These are phyloP conservation scores for Lomographa bimaculata DNA, from an alignment of 2,888 invertebrate genomes.

Conservation along the genomic window DNA sequence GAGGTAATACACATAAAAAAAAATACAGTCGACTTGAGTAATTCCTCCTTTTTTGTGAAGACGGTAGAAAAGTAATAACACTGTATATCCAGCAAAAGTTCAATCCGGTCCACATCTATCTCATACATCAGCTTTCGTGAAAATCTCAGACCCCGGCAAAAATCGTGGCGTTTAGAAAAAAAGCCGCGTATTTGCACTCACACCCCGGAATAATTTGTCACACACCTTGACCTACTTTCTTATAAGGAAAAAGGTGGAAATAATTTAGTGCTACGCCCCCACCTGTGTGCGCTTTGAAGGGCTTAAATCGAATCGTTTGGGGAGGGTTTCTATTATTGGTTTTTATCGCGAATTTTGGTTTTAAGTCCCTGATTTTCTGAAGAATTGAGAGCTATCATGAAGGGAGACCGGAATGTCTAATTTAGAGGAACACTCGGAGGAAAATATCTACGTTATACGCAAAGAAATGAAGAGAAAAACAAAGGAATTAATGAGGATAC, in stretches of 20 bases:
- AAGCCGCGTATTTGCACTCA: constrained; percentile 59
- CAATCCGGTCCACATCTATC: constrained; percentile 19
- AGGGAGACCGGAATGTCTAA: no score
- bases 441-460: no score
- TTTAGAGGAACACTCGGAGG: no score
- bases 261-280: constrained; percentile 45
- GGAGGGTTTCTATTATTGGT: constrained; percentile 43
- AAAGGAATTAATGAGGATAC: no score
- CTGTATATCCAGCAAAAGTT: no score
- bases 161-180: constrained; percentile 56
- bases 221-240: constrained; percentile 63
- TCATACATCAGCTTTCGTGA: constrained; percentile 7
- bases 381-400: constrained; percentile 30
- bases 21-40: no score
- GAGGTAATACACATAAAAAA: no score
- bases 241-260: constrained; percentile 39
- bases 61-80: no score
- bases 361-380: constrained; percentile 14
- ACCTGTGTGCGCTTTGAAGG: constrained; percentile 35
- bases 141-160: constrained; percentile 43
- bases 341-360: constrained; percentile 23
- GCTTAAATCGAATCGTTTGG: constrained; percentile 35
- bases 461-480: no score
- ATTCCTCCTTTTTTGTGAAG: no score
- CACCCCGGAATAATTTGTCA: constrained; percentile 59